Percentiles rank a stretch among this genome's conserved stretches.
Evolutionary conservation across 2,888 invertebrate genomes (phyloP).

Genomic region (Hedya salicella): DNA sequence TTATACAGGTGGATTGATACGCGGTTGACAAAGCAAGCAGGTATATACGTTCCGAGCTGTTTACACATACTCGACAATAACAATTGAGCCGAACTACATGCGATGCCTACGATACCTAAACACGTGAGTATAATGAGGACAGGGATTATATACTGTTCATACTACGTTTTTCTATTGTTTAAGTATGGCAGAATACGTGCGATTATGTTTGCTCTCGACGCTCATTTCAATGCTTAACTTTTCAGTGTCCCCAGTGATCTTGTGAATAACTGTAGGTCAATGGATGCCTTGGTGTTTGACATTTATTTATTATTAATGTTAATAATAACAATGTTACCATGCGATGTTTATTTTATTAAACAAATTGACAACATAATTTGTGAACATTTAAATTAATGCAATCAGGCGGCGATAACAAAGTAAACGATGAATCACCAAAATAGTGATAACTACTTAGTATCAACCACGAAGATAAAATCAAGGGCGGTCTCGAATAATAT

Average conservation of each 20-base stretch:
- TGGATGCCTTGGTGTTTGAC: conserved; percentile 20
- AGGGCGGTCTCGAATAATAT: conserved; percentile 19
- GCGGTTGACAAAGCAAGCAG: conserved; percentile 12
- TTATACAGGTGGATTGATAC: neutral
- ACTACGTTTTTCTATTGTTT: conserved; percentile 18
- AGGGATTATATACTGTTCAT: conserved; percentile 48
- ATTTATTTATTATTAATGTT: conserved; percentile 14
- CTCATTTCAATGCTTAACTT: conserved; percentile 28
- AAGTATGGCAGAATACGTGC: neutral
- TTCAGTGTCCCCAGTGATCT: conserved; percentile 44
- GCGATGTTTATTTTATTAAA: conserved; percentile 1
- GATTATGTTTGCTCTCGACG: conserved; percentile 18
- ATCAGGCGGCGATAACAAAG: neutral
- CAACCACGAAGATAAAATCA: conserved; percentile 7
- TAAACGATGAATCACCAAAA: conserved; percentile 7
- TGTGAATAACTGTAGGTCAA: conserved; percentile 29
- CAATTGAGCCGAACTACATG: conserved; percentile 57
- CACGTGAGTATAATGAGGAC: conserved; percentile 48
- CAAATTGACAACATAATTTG: neutral
- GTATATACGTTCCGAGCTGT: conserved; percentile 61
- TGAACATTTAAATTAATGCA: conserved; percentile 5
- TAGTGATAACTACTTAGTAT: conserved; percentile 16
- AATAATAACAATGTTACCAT: conserved; percentile 4
- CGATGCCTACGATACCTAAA: conserved; percentile 44
- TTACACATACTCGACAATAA: conserved; percentile 74